Conservation (phyloP, 2,797 vertebrate species). For the Macropus fuliginosus region DNA sequence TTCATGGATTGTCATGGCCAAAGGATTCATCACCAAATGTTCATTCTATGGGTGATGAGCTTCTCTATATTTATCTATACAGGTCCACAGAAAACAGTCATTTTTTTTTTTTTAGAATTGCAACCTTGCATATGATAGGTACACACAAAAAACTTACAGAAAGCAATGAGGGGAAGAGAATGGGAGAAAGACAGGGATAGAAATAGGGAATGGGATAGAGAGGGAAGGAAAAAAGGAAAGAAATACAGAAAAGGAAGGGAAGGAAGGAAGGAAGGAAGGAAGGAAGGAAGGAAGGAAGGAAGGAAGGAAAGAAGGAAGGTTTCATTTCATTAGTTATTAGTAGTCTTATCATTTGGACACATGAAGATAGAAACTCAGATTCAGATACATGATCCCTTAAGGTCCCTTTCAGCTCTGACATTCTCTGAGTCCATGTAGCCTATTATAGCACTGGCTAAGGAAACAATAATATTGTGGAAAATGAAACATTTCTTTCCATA, state of each 20-base stretch:
- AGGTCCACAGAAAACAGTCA: neutral
- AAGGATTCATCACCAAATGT: neutral
- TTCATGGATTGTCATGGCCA: neutral
- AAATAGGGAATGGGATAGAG: neutral
- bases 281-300: neutral
- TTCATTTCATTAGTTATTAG: neutral
- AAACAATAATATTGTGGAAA: neutral
- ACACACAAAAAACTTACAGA: neutral
- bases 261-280: too few relatives aligned
- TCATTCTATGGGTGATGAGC: neutral
- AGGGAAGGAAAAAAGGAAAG: rapidly evolving
- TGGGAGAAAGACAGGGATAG: neutral
- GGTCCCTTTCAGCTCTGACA: neutral
- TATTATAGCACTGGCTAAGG: neutral
- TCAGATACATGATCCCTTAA: neutral
- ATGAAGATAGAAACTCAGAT: neutral
- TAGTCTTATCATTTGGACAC: neutral
- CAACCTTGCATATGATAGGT: neutral
- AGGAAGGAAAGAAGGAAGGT: neutral
- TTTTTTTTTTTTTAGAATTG: neutral
- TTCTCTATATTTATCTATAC: neutral
- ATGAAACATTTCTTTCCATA: neutral
- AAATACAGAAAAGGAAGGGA: too few relatives aligned
- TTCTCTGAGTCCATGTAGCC: neutral
- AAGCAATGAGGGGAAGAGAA: neutral